Conservation (phyloP, 2,113 vertebrate genomes). For the Galbula dea region DNA sequence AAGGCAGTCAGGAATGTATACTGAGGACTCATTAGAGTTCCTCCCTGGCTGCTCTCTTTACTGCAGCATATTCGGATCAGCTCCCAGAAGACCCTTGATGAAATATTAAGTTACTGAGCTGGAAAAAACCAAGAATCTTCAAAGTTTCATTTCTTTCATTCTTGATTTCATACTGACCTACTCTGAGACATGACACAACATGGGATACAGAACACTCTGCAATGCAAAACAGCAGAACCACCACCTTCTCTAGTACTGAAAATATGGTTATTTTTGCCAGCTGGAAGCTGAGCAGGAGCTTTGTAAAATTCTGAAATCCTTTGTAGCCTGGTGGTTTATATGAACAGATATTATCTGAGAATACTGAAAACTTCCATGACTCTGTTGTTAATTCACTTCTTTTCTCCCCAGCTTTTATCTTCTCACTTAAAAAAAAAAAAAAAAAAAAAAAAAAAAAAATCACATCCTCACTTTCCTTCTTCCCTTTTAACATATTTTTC, state of each 20-base stretch:
- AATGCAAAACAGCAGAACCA: constrained; percentile 48
- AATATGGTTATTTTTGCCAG: constrained; percentile 12
- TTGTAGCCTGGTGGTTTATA: constrained; percentile 42
- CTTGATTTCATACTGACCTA: constrained; percentile 58
- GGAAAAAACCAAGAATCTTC: constrained; percentile 64
- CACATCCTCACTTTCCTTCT: not conserved
- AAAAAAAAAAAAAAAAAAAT: not conserved
- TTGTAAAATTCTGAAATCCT: constrained; percentile 9
- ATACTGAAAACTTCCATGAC: constrained; percentile 26
- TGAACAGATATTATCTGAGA: constrained; percentile 35
- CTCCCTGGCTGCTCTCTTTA: constrained; percentile 43
- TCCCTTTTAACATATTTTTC: not conserved
- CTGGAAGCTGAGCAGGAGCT: constrained; percentile 47
- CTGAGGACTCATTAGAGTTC: constrained; percentile 43
- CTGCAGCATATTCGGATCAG: constrained; percentile 43
- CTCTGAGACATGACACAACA: constrained; percentile 58
- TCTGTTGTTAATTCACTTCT: not conserved
- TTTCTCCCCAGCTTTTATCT: not conserved
- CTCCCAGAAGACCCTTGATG: constrained; percentile 37
- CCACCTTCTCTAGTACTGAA: constrained; percentile 47
- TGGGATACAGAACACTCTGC: constrained; percentile 36
- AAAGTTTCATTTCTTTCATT: constrained; percentile 62
- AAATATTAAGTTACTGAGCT: constrained; percentile 60
- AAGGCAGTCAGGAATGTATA: constrained; percentile 63
- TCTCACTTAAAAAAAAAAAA: not conserved